phyloP scores from a whole-genome alignment of 2,797 vertebrate species.

The Eospalax fontanierii region DNA sequence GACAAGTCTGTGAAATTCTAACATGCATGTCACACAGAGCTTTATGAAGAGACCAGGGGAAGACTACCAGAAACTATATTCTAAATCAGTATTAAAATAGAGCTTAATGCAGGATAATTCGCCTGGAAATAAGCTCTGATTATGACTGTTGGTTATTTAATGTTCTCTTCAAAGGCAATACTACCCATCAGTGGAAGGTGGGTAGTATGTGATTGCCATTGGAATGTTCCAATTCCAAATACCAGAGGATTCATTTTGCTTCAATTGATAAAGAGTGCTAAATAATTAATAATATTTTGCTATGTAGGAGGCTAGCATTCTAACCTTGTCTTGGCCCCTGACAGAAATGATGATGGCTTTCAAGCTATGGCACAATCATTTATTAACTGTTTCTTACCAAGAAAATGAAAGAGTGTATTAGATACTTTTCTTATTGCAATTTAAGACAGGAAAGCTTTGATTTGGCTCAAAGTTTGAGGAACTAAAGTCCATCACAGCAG shows the following conservation, averaged over 20 bases:
- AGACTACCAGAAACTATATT: background rate
- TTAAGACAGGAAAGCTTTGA: background rate
- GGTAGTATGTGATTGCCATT: background rate
- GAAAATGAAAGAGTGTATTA: background rate
- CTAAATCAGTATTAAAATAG: conserved; percentile 9
- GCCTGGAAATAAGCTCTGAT: conserved; percentile 37
- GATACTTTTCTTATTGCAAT: background rate
- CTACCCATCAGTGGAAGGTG: background rate
- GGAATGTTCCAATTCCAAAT: background rate
- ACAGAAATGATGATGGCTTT: background rate
- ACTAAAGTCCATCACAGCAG: background rate
- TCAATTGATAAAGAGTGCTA: background rate
- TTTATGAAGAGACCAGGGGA: background rate
- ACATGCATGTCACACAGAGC: background rate
- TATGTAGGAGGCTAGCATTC: background rate
- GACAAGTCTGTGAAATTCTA: background rate
- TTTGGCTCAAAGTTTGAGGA: background rate
- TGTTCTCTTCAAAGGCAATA: conserved; percentile 2
- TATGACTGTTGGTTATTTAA: conserved; percentile 20
- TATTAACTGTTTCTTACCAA: conserved; percentile 2
- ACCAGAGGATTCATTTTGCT: conserved; percentile 18
- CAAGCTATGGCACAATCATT: background rate
- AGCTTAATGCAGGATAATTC: conserved; percentile 37
- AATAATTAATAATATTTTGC: too few species aligned
- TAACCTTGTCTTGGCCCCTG: background rate